Evolutionary conservation across 1,140 invertebrate species (phyloP).

Genomic region (Drosophila ohnishii): DNA sequence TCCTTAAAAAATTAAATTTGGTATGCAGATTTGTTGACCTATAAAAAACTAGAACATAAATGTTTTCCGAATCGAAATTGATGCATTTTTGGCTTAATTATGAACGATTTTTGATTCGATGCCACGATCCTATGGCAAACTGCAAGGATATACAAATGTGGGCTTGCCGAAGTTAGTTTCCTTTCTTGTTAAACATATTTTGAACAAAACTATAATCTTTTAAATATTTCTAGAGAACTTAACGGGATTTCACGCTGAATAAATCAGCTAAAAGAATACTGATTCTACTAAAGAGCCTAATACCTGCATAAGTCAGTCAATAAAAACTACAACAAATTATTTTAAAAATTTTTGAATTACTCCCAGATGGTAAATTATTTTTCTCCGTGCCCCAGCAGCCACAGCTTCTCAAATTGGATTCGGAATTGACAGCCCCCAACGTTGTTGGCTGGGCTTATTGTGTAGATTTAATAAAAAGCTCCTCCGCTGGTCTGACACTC

Average conservation of each 20-base stretch:
- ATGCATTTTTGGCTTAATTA: too few species aligned
- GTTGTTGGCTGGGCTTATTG: conserved; percentile 48
- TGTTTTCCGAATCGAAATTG: too few species aligned
- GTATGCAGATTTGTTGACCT: too few species aligned
- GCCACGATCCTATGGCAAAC: too few species aligned
- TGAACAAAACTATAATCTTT: background rate
- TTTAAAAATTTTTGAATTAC: too few species aligned
- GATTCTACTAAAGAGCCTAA: background rate
- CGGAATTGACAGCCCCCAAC: conserved; percentile 48
- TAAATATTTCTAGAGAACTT: background rate
- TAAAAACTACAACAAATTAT: background rate
- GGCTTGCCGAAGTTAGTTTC: too few species aligned
- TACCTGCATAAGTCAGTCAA: background rate
- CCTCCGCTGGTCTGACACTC: conserved; percentile 48
- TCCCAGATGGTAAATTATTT: background rate
- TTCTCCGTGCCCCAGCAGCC: background rate
- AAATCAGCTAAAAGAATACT: too few species aligned
- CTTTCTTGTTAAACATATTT: background rate
- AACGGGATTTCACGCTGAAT: background rate
- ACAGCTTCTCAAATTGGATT: conserved; percentile 30
- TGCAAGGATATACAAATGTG: too few species aligned
- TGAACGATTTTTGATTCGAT: too few species aligned
- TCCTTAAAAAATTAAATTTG: too few species aligned
- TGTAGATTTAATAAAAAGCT: conserved; percentile 72
- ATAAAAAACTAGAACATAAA: too few species aligned